Percentiles rank a stretch among this genome's conserved stretches.
Conservation (phyloP, 2,113 vertebrate genomes). For the Gadus chalcogrammus region DNA sequence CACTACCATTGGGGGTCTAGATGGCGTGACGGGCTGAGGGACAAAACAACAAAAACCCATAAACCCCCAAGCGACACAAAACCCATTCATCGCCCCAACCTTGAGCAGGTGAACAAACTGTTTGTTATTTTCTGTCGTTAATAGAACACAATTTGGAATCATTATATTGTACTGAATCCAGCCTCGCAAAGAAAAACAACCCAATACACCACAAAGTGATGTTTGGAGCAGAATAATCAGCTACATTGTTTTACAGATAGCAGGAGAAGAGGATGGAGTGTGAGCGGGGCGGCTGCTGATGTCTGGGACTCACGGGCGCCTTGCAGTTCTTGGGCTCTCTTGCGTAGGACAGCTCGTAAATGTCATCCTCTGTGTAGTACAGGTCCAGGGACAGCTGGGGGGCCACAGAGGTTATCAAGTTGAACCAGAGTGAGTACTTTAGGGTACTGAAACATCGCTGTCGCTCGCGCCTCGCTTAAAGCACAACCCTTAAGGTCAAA, state of each 20-base stretch:
- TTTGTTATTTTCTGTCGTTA: not conserved
- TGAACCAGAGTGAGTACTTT: too few species aligned
- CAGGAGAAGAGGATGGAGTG: not conserved
- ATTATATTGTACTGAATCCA: not conserved
- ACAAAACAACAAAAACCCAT: constrained; percentile 2
- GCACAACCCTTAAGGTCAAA: too few species aligned
- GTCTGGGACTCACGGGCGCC: constrained; percentile 78
- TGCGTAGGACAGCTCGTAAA: constrained; percentile 93
- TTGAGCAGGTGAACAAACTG: not conserved
- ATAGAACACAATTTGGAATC: not conserved
- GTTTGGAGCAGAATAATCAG: not conserved
- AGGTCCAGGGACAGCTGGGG: constrained; percentile 90
- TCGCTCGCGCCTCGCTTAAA: too few species aligned
- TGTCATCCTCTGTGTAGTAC: constrained; percentile 95
- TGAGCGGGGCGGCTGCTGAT: not conserved
- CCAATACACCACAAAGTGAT: not conserved
- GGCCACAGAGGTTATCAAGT: constrained; percentile 14
- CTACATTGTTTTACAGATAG: not conserved
- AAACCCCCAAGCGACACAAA: constrained; percentile 9
- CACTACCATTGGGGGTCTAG: constrained; percentile 86
- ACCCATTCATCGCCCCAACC: constrained; percentile 20
- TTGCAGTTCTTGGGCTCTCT: constrained; percentile 88
- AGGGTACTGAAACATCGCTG: too few species aligned
- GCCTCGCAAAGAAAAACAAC: not conserved
- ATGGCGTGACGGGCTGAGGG: constrained; percentile 86